Base-by-base conservation (phyloP, 2,888 invertebrate genomes). In the Netelia fuscicornis region DNA sequence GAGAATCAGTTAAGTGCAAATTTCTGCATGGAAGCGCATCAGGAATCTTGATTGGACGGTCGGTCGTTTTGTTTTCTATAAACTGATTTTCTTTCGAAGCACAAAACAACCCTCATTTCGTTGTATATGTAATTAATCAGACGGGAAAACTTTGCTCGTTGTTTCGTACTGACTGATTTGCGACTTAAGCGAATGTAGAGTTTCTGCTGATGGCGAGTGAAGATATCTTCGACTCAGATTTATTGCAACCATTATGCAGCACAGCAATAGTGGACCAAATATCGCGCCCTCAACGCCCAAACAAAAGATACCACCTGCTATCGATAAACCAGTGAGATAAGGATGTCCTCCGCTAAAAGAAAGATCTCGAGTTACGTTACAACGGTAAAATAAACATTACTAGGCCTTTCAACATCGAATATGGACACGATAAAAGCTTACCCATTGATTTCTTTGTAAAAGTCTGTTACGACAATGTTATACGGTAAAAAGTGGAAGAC, bases 391-490 rank as follows among this genome's bases (percentile, higher is more conserved):
- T 37, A 56, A 20, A 42, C 52, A 70, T 42, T 25, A 8, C 20
- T 17, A 78, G 82, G 11, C 52, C 25, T 54, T n/a, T 54, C 8
- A n/a, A n/a, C 54, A 54, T 20, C 2, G 17, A 17, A 42, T 25
- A 54, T 62, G 58, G 11, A 48, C 10, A 30, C 44, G 67, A 62
- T 3, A 86, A 60, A 42, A 93, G 95, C 58, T 94, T 94, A 98
- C 98, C 98, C 98, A 95, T 98, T 98, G 88, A 99, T 99, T 95
- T 99, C 99, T 71, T 97, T 97, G 93, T 99, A 99, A 89, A 99
- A 98, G 23, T 98, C 97, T 0, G 98, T 98, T 92, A 99, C 99
- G 6, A 99, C 97, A 91, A 99, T 96, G 86, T 97, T 97, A 60
- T 98, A 97, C 0, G 99, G 99, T 72, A 98, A 95, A 91, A 99